Conservation (phyloP, 2,113 vertebrate species). For the Myrmophylax atrothorax region DNA sequence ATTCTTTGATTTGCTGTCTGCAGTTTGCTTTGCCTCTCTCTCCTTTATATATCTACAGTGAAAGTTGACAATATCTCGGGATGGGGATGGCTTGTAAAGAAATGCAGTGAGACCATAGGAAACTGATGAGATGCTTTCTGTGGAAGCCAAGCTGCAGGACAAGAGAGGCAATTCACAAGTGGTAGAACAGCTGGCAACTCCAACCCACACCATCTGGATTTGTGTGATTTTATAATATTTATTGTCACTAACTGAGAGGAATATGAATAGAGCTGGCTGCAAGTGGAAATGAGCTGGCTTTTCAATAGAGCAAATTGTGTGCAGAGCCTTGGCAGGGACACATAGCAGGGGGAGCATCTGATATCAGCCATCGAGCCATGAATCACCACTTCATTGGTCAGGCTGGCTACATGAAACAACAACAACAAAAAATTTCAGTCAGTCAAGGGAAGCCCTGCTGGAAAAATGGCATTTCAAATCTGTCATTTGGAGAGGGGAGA, state of each 20-base stretch:
- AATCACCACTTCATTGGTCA: slow-evolving; percentile 15
- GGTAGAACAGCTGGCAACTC: slow-evolving; percentile 21
- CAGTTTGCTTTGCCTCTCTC: background rate
- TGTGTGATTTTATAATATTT: slow-evolving; percentile 62
- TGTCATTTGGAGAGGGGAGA: background rate
- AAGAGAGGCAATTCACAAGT: slow-evolving; percentile 52
- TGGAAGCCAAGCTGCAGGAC: slow-evolving; percentile 20
- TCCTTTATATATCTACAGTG: background rate
- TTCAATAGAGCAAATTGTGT: background rate
- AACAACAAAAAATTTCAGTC: background rate
- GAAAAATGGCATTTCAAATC: background rate
- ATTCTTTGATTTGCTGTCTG: slow-evolving; percentile 20
- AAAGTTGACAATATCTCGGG: slow-evolving; percentile 13
- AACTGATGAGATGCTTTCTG: slow-evolving; percentile 19
- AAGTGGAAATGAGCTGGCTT: slow-evolving; percentile 47
- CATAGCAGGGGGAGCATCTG: slow-evolving; percentile 2
- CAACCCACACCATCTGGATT: slow-evolving; percentile 50
- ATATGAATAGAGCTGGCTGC: slow-evolving; percentile 58
- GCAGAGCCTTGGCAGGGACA: slow-evolving; percentile 26
- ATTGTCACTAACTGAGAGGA: slow-evolving; percentile 51
- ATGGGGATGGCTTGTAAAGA: slow-evolving; percentile 35
- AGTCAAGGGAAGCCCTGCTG: slow-evolving; percentile 28
- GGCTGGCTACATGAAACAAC: background rate
- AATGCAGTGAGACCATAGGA: background rate
- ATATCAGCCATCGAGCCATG: background rate